A percentile compares a stretch with the other conserved stretches of the same genome.
Conservation (phyloP, 1,140 invertebrate species). For the Bilobella aurantiaca region DNA sequence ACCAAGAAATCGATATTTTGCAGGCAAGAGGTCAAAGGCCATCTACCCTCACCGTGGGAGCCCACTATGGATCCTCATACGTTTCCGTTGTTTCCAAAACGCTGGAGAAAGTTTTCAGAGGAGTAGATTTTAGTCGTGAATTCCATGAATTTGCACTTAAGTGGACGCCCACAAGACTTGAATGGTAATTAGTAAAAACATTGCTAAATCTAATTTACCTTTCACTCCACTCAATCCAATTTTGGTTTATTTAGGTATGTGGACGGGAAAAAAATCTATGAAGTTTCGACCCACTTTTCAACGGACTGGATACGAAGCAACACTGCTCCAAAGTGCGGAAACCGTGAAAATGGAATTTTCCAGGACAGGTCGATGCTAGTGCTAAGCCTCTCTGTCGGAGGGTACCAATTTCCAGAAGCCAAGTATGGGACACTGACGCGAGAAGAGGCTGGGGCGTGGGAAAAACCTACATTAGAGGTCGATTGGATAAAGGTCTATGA, state of each 20-base stretch:
- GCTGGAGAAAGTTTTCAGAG: conserved; percentile 20
- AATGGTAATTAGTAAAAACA: conserved; percentile 22
- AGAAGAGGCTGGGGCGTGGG: conserved; percentile 12
- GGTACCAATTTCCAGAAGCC: background rate
- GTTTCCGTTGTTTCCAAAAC: conserved; percentile 8
- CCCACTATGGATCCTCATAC: conserved; percentile 17
- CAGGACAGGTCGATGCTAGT: background rate
- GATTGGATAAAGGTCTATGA: conserved; percentile 30
- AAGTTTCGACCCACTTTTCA: conserved; percentile 7
- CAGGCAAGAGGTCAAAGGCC: conserved; percentile 21
- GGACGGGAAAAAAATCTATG: conserved; percentile 3
- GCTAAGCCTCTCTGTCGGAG: background rate
- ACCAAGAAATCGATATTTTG: conserved; percentile 30
- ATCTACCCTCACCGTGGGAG: conserved; percentile 21
- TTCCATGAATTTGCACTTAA: conserved; percentile 30
- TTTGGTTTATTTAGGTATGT: conserved; percentile 5
- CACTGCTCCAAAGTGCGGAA: background rate
- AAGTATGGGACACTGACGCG: background rate
- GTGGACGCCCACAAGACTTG: conserved; percentile 23
- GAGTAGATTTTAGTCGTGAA: conserved; percentile 20
- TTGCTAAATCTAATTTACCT: background rate
- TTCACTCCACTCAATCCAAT: background rate
- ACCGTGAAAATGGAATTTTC: no score
- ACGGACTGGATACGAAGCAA: conserved; percentile 14
- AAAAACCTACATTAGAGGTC: conserved; percentile 27